A percentile compares a stretch with the other conserved stretches of the same genome.
Evolutionary conservation across 2,888 invertebrate genomes (phyloP).

Genomic region (Polyommatus icarus): DNA sequence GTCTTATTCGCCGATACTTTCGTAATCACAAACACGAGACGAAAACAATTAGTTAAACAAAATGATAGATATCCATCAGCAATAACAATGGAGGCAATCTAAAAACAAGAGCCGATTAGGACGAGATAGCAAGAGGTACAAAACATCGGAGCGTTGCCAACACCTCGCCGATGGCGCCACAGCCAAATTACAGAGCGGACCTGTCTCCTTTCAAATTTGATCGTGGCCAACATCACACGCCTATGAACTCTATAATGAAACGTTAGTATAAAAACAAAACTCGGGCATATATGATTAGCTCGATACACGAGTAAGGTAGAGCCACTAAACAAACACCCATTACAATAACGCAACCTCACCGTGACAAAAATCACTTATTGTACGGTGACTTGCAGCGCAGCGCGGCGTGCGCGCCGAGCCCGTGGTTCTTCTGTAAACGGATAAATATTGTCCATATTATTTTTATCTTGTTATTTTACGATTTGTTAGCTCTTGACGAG

Average conservation of each 20-base stretch:
- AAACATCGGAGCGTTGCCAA: slow-evolving; percentile 57
- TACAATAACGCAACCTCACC: slow-evolving; percentile 75
- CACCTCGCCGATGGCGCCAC: slow-evolving; percentile 70
- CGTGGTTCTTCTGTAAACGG: slow-evolving; percentile 51
- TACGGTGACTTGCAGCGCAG: slow-evolving; percentile 71
- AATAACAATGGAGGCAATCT: slow-evolving; percentile 39
- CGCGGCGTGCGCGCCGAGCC: slow-evolving; percentile 60
- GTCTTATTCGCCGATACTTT: neutral
- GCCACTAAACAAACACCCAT: slow-evolving; percentile 79
- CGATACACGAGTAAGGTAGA: slow-evolving; percentile 80
- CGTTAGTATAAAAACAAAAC: slow-evolving; percentile 78
- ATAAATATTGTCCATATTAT: slow-evolving; percentile 44
- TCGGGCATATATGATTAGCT: slow-evolving; percentile 79
- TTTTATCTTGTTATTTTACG: slow-evolving; percentile 37
- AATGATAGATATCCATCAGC: slow-evolving; percentile 37
- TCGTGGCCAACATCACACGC: slow-evolving; percentile 78
- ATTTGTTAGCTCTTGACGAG: slow-evolving; percentile 11
- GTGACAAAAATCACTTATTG: slow-evolving; percentile 80
- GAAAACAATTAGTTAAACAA: slow-evolving; percentile 32
- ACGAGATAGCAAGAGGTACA: slow-evolving; percentile 47
- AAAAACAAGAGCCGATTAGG: slow-evolving; percentile 40
- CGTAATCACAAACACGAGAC: slow-evolving; percentile 26
- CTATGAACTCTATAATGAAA: slow-evolving; percentile 80
- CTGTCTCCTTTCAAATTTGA: slow-evolving; percentile 79
- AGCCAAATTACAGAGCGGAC: slow-evolving; percentile 70